Evolutionary conservation across 2,888 invertebrate species (phyloP).

Genomic region (Agriopis aurantiaria): DNA sequence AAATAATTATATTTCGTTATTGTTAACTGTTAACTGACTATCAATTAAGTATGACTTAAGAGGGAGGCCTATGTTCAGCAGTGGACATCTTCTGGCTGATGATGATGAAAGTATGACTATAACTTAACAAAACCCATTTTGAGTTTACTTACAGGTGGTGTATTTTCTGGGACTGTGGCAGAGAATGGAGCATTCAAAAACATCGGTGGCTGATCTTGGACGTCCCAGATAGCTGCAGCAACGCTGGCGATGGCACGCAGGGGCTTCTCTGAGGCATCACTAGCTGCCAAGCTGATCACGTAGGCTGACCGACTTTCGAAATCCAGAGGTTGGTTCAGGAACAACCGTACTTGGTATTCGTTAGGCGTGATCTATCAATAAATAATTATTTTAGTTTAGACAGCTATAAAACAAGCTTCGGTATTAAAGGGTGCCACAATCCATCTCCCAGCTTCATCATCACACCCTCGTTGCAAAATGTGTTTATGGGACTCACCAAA

Average conservation of each 20-base stretch:
- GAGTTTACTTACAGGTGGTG: constrained; percentile 80
- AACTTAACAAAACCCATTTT: neutral
- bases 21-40: neutral
- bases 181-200: constrained; percentile 94
- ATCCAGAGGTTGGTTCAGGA: constrained; percentile 89
- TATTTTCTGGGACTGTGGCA: constrained; percentile 91
- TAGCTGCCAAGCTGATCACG: constrained; percentile 89
- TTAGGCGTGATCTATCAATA: constrained; percentile 87
- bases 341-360: constrained; percentile 89
- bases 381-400: neutral
- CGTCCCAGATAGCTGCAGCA: constrained; percentile 91
- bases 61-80: too few relatives aligned
- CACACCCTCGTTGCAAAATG: too few relatives aligned
- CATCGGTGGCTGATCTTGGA: constrained; percentile 94
- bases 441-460: too few relatives aligned
- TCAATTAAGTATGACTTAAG: too few relatives aligned
- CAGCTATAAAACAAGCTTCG: too few relatives aligned
- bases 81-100: too few relatives aligned
- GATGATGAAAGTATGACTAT: too few relatives aligned
- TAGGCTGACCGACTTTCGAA: constrained; percentile 92
- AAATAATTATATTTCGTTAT: neutral
- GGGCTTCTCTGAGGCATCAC: constrained; percentile 88
- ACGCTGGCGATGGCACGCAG: constrained; percentile 90
- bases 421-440: too few relatives aligned
- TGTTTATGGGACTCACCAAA: too few relatives aligned